Percentiles rank a stretch among this genome's conserved stretches.
phyloP scores from a whole-genome alignment of 37 sponge, comb jelly and placozoan genomes.

The Crambe crambe region DNA sequence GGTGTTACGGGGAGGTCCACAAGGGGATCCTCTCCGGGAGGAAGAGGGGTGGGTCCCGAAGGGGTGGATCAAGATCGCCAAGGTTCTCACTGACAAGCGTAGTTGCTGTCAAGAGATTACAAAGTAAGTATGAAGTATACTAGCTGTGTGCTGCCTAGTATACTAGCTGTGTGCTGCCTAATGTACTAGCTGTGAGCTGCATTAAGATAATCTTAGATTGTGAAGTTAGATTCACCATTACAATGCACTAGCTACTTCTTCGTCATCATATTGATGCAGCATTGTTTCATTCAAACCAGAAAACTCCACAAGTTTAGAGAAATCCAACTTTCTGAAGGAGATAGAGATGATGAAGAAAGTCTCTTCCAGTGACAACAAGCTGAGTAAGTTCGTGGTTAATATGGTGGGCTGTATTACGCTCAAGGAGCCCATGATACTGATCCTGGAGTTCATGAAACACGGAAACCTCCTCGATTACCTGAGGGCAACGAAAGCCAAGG shows the following conservation, averaged over 20 bases:
- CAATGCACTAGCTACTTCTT: background rate
- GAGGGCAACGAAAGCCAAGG: slow-evolving; percentile 33
- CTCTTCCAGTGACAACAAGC: slow-evolving; percentile 21
- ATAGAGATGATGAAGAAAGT: slow-evolving; percentile 79
- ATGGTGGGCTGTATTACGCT: slow-evolving; percentile 75
- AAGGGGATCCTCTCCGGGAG: slow-evolving; percentile 34
- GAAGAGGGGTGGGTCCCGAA: background rate
- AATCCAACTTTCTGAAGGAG: slow-evolving; percentile 65
- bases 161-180: too few species aligned
- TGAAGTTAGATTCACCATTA: background rate
- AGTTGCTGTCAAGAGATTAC: slow-evolving; percentile 72
- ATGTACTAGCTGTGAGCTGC: too few species aligned
- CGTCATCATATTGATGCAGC: background rate
- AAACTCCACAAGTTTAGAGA: slow-evolving; percentile 21
- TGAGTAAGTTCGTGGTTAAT: slow-evolving; percentile 63
- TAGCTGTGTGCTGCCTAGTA: too few species aligned
- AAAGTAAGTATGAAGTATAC: slow-evolving; percentile 35
- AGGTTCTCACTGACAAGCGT: slow-evolving; percentile 4
- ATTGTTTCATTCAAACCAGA: slow-evolving; percentile 6
- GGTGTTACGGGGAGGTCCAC: slow-evolving; percentile 70
- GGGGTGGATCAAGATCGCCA: background rate
- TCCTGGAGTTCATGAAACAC: slow-evolving; percentile 63
- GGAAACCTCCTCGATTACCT: slow-evolving; percentile 63
- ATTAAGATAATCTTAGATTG: too few species aligned
- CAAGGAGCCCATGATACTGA: slow-evolving; percentile 62